Base-by-base conservation (phyloP, 2,797 vertebrate genomes). In the Galagoides demidoff region DNA sequence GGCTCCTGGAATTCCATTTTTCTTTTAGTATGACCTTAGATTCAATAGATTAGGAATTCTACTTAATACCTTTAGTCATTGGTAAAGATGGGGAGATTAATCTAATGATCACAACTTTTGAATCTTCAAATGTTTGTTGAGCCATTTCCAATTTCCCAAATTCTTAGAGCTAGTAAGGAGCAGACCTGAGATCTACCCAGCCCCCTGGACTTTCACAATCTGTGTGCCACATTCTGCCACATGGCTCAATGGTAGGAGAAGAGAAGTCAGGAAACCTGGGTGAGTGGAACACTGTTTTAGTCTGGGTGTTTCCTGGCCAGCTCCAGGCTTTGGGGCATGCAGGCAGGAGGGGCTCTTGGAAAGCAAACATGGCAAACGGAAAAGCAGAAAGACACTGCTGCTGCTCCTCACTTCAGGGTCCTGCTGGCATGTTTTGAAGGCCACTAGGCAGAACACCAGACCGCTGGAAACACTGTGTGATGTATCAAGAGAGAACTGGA, bases 311-410 rank as follows among this genome's bases (percentile, higher is more conserved):
- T 64, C 57, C 31, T 66, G 83, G 59, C 61, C 81, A 68, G 71
- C 74, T 68, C 49, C 25, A 77, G 27, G 27, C 63, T 70, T 4
- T 88, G 10, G 43, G 34, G 55, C 73, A 9, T 10, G 49, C 49
- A 59, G 29, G 87, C 77, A 94, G 70, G 85, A 95, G 73, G 76
- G 64, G 89, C 64, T 93, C 83, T 78, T 92, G 79, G 77, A 96
- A 96, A 94, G 43, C 31, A 39, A 73, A 39, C 20, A 81, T 84
- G 96, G 95, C 94, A 97, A 98, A 97, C 59, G 96, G 89, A 43
- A 43, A 43, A 43, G 39, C 39, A 43, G 92, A 96, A 97, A 97
- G 91, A 83, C 76, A 97, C 90, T 89, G 92, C 37, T 97, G 37
- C 37, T 16, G 39, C 70, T 92, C 79, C 95, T 92, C 87, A 95